Percentiles rank a stretch among this genome's conserved stretches.
Evolutionary conservation across 2,888 invertebrate species (phyloP).

Genomic region (Dorcus parallelipipedus): DNA sequence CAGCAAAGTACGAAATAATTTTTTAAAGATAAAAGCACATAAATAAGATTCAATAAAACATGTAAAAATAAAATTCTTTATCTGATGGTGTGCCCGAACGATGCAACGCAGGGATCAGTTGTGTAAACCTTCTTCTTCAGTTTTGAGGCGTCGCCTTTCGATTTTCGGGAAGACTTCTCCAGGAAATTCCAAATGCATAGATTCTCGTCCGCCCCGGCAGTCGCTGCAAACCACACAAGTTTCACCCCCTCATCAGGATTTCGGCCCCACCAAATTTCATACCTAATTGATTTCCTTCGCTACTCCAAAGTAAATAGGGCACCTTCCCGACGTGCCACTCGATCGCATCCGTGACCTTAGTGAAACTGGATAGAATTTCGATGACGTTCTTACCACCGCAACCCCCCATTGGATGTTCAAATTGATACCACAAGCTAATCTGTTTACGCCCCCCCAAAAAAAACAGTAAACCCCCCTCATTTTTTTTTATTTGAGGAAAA

Average conservation of each 20-base stretch:
- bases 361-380: constrained; percentile 22
- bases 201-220: constrained; percentile 46
- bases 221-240: constrained; percentile 32
- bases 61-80: no score
- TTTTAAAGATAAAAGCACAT: no score
- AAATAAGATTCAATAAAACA: no score
- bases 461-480: neutral
- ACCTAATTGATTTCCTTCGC: constrained; percentile 32
- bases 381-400: constrained; percentile 2
- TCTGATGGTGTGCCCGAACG: no score
- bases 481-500: constrained; percentile 27
- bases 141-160: constrained; percentile 4
- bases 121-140: no score
- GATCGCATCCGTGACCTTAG: constrained; percentile 27
- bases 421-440: neutral
- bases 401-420: constrained; percentile 11
- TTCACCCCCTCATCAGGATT: constrained; percentile 37
- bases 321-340: constrained; percentile 26
- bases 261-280: constrained; percentile 43
- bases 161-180: constrained; percentile 19
- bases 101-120: no score
- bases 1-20: no score
- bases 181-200: constrained; percentile 49
- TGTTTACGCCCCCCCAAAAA: neutral
- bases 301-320: constrained; percentile 29